Conservation (phyloP, 2,888 invertebrate genomes). For the Tridacna crocea region DNA sequence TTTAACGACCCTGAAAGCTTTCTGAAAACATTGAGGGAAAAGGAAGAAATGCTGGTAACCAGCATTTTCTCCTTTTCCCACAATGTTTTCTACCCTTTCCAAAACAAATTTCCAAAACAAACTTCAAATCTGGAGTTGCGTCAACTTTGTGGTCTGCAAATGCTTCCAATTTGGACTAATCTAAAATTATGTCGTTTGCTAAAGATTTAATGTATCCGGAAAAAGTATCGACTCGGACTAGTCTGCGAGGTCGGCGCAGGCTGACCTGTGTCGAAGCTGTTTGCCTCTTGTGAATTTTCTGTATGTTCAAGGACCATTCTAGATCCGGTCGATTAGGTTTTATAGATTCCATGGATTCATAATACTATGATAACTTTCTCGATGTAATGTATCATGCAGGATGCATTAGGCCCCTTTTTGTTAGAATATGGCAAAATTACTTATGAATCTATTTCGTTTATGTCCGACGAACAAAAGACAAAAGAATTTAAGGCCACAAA, state of each 20-base stretch:
- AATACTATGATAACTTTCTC: neutral
- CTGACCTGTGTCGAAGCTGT: too few relatives aligned
- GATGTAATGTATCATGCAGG: neutral
- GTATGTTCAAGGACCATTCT: too few relatives aligned
- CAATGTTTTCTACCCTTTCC: neutral
- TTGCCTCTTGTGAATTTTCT: too few relatives aligned
- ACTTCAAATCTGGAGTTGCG: neutral
- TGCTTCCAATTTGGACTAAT: neutral
- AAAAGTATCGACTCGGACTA: too few relatives aligned
- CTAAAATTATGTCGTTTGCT: neutral
- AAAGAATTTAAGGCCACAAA: too few relatives aligned
- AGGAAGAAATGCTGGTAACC: neutral
- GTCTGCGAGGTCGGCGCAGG: too few relatives aligned
- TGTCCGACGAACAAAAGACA: neutral
- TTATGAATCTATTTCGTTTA: neutral
- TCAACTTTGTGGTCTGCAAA: neutral
- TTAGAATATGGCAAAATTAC: too few relatives aligned
- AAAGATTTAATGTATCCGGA: too few relatives aligned
- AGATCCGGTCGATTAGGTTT: too few relatives aligned
- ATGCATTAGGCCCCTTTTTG: too few relatives aligned
- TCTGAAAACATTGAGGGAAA: neutral
- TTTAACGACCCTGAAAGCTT: too few relatives aligned
- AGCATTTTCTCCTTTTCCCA: neutral
- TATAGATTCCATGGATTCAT: neutral
- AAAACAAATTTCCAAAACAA: neutral